Percentiles rank a stretch among this genome's conserved stretches.
phyloP scores from a whole-genome alignment of 2,113 vertebrate genomes.

The Myanophis thanlyinensis region DNA sequence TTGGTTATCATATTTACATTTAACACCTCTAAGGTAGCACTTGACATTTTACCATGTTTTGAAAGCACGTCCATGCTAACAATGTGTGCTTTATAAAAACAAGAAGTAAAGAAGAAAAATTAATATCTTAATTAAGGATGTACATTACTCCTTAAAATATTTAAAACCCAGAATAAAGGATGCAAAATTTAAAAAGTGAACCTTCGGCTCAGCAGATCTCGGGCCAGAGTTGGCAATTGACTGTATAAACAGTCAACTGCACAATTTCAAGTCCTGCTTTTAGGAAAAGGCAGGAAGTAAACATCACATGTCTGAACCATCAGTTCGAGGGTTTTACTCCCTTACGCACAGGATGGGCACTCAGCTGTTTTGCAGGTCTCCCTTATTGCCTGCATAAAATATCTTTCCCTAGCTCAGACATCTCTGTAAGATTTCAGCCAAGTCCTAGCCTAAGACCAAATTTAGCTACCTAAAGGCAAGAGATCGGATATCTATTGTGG shows the following conservation, averaged over 20 bases:
- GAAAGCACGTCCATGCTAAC: too few relatives aligned
- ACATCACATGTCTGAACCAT: background rate
- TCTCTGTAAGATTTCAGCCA: background rate
- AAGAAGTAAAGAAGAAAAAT: background rate
- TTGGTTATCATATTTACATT: background rate
- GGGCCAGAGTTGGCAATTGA: background rate
- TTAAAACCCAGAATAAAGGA: background rate
- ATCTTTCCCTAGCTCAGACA: background rate
- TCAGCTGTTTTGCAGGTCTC: background rate
- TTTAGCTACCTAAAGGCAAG: background rate
- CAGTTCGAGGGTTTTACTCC: background rate
- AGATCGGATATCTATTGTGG: background rate
- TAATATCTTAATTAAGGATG: background rate
- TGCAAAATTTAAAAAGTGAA: background rate
- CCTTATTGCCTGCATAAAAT: background rate
- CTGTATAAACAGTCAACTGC: background rate
- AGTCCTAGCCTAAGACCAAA: background rate
- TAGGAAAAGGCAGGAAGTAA: background rate
- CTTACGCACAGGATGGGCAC: background rate
- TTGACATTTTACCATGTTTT: background rate
- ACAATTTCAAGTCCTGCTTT: background rate
- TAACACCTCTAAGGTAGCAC: background rate
- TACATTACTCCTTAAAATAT: background rate
- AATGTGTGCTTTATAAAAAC: background rate
- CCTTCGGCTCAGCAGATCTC: background rate